A percentile compares a stretch with the other conserved stretches of the same genome.
These are phyloP conservation scores for Pantherophis vulpinus DNA, from an alignment of 2,797 vertebrate genomes.

Conservation along the genomic window DNA sequence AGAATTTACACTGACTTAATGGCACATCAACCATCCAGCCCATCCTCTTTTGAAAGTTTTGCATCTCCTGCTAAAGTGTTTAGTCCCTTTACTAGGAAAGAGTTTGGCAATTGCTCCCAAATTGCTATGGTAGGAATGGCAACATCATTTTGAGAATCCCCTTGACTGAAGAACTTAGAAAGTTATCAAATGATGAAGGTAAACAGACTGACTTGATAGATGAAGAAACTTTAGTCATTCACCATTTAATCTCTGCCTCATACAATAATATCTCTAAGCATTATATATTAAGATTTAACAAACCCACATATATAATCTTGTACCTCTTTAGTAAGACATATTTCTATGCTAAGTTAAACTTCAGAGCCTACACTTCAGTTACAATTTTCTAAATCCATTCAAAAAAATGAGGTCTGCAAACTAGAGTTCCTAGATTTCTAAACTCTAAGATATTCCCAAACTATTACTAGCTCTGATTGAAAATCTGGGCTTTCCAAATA, in stretches of 20 bases:
- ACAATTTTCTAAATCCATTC: slow-evolving; percentile 14
- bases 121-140: not conserved
- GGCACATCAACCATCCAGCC: not conserved
- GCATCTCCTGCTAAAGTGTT: not conserved
- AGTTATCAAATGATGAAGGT: not conserved
- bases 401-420: slow-evolving; percentile 77
- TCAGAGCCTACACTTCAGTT: not conserved
- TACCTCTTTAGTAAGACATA: not conserved
- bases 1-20: not conserved
- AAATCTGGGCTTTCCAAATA: slow-evolving; percentile 69
- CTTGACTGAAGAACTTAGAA: not conserved
- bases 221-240: not conserved
- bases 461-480: slow-evolving; percentile 56
- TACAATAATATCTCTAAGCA: slow-evolving; percentile 12
- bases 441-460: slow-evolving; percentile 71
- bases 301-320: not conserved
- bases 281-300: not conserved
- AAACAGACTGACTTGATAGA: not conserved
- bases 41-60: not conserved
- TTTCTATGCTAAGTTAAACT: not conserved
- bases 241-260: not conserved
- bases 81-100: not conserved
- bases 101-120: not conserved
- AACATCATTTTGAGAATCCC: not conserved
- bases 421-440: slow-evolving; percentile 51